These are phyloP conservation scores for Xenopus laevis DNA, from an alignment of 2,113 vertebrate species.

Conservation along the genomic window DNA sequence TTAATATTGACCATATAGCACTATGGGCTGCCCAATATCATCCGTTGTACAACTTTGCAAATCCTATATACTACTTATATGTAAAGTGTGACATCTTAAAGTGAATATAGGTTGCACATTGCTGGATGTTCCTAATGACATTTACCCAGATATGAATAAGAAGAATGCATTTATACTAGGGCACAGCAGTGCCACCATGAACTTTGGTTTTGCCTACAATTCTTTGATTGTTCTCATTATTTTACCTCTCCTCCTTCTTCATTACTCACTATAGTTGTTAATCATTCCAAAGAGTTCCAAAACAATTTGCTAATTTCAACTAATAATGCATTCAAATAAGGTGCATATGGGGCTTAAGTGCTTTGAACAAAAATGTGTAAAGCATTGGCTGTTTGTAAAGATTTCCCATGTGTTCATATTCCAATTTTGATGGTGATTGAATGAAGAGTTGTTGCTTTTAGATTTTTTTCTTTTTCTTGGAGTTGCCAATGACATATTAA, in stretches of 20 bases:
- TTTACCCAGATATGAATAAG: conserved; percentile 45
- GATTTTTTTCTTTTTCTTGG: too few species aligned
- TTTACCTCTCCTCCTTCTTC: conserved; percentile 11
- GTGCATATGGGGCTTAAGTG: conserved; percentile 33
- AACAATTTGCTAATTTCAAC: conserved; percentile 21
- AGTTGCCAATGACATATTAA: too few species aligned
- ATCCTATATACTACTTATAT: conserved; percentile 56
- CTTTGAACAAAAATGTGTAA: conserved; percentile 27
- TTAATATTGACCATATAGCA: conserved; percentile 54
- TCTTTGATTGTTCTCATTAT: conserved; percentile 32
- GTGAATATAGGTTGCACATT: conserved; percentile 7
- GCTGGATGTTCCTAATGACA: not conserved
- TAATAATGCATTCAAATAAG: conserved; percentile 33
- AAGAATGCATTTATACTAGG: conserved; percentile 58
- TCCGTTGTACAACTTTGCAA: conserved; percentile 73
- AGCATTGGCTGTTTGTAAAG: not conserved
- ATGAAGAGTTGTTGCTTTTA: not conserved
- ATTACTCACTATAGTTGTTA: not conserved
- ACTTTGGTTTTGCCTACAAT: conserved; percentile 81
- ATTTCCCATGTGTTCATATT: conserved; percentile 9
- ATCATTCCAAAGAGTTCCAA: conserved; percentile 11
- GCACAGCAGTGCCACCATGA: conserved; percentile 71
- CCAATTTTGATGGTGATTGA: conserved; percentile 29
- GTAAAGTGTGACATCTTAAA: conserved; percentile 25
- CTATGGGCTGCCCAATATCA: conserved; percentile 47